Evolutionary conservation across 1,140 invertebrate species (phyloP).

Genomic region (Drosophila fuyamai): DNA sequence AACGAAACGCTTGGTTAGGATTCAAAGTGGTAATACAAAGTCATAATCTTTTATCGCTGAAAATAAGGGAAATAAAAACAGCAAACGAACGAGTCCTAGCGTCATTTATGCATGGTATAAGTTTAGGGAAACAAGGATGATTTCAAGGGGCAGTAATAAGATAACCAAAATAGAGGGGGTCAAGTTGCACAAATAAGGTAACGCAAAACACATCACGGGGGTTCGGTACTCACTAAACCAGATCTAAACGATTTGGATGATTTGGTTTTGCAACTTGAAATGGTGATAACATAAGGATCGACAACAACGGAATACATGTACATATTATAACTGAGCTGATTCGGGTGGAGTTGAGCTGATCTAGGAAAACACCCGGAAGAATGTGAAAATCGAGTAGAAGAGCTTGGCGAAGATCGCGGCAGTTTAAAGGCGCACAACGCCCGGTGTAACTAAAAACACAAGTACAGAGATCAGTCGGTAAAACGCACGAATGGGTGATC

Average conservation of each 20-base stretch:
- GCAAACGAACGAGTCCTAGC: conserved; percentile 16
- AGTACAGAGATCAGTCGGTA: conserved; percentile 65
- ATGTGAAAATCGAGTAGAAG: conserved; percentile 67
- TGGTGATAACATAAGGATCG: conserved; percentile 39
- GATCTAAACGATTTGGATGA: conserved; percentile 56
- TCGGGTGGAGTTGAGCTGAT: conserved; percentile 44
- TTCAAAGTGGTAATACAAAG: not conserved
- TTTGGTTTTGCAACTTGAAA: conserved; percentile 48
- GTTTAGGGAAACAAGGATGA: conserved; percentile 6
- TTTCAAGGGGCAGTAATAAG: conserved; percentile 8
- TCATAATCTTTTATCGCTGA: not conserved
- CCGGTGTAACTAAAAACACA: conserved; percentile 79
- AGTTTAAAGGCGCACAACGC: conserved; percentile 72
- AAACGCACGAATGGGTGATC: conserved; percentile 16
- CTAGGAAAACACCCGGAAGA: conserved; percentile 55
- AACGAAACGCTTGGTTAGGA: conserved; percentile 8
- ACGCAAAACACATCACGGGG: conserved; percentile 46
- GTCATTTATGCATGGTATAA: conserved; percentile 15
- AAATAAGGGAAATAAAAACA: conserved; percentile 6
- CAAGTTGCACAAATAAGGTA: conserved; percentile 38
- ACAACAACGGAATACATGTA: conserved; percentile 56
- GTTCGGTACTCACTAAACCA: conserved; percentile 73
- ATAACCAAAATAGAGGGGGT: conserved; percentile 29
- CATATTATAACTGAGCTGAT: conserved; percentile 43
- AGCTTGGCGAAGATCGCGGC: conserved; percentile 40